These are phyloP conservation scores for Dipodomys ordii DNA, from an alignment of 2,113 vertebrate species.

Conservation along the genomic window DNA sequence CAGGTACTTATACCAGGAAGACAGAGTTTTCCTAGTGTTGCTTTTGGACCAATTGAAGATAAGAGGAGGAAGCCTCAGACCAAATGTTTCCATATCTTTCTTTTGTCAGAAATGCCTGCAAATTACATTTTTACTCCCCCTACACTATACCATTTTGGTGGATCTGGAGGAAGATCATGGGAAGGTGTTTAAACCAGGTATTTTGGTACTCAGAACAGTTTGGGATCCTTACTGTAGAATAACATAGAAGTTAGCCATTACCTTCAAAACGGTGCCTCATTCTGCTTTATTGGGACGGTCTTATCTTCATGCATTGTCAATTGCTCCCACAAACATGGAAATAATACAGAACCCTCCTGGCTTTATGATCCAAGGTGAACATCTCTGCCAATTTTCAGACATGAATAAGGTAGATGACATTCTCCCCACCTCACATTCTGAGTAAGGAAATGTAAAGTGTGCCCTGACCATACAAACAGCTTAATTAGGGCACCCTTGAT, in stretches of 20 bases:
- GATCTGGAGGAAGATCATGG: neutral
- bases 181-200: neutral
- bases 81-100: neutral
- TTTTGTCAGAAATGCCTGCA: neutral
- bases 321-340: neutral
- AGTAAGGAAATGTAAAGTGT: neutral
- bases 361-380: neutral
- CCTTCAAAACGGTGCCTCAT: neutral
- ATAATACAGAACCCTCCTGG: neutral
- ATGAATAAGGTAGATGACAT: neutral
- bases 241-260: neutral
- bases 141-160: neutral
- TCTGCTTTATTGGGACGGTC: neutral
- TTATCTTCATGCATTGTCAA: neutral
- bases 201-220: neutral
- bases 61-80: neutral
- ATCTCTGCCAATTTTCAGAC: neutral
- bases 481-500: neutral
- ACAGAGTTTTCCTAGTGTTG: neutral
- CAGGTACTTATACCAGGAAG: no score
- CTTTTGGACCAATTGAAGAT: neutral
- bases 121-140: neutral
- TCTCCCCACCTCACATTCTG: neutral
- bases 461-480: neutral
- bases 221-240: neutral